Conservation (phyloP, 2,113 vertebrate species). For the Myocastor coypus region DNA sequence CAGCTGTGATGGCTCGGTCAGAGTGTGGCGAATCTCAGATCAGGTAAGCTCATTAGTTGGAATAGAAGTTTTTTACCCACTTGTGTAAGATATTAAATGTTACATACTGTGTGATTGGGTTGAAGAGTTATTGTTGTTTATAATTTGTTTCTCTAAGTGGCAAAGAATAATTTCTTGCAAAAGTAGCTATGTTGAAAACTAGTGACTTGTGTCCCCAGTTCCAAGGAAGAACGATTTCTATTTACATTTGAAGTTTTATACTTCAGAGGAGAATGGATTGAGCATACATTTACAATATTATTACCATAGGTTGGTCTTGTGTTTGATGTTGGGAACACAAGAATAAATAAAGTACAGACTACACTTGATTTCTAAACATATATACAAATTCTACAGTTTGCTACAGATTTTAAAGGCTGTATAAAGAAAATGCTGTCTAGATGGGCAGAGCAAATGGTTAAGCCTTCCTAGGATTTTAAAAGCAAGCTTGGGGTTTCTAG, state of each 20-base stretch:
- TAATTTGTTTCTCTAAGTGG: slow-evolving; percentile 39
- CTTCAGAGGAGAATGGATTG: not conserved
- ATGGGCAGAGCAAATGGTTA: not conserved
- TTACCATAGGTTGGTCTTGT: not conserved
- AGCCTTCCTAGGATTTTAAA: slow-evolving; percentile 2
- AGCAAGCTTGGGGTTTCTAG: not conserved
- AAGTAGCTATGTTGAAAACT: slow-evolving; percentile 15
- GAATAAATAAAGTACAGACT: slow-evolving; percentile 2
- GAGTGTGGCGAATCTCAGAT: slow-evolving; percentile 94
- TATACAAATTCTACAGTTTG: not conserved
- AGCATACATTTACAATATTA: not conserved
- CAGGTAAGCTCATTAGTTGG: slow-evolving; percentile 89
- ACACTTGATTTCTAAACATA: slow-evolving; percentile 8
- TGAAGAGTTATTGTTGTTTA: slow-evolving; percentile 51
- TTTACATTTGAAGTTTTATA: slow-evolving; percentile 57
- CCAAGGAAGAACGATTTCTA: slow-evolving; percentile 2
- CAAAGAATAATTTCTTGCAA: not conserved
- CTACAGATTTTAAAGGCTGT: slow-evolving; percentile 24
- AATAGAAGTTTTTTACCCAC: slow-evolving; percentile 45
- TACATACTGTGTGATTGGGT: not conserved
- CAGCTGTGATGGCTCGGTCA: slow-evolving; percentile 96
- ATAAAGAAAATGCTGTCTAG: not conserved
- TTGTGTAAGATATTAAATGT: not conserved
- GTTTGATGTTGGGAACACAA: not conserved
- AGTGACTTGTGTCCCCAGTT: slow-evolving; percentile 2